Conservation (phyloP, 2,888 invertebrate genomes). For the Chrysolina haemoptera region DNA sequence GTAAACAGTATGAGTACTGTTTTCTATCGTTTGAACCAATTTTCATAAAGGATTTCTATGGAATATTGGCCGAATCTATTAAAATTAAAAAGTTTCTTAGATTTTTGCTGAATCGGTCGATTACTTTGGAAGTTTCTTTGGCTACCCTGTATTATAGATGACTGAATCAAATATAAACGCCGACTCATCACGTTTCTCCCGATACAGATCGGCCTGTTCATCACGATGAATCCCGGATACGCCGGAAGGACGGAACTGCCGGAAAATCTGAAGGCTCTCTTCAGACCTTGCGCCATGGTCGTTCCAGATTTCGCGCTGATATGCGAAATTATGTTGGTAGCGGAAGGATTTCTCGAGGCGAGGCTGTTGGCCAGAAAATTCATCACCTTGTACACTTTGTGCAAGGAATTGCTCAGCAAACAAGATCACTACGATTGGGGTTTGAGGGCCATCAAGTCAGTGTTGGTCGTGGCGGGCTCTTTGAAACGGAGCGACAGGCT, state of each 20-base stretch:
- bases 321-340: conserved; percentile 97
- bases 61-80: too few relatives aligned
- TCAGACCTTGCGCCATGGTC: conserved; percentile 96
- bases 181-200: conserved; percentile 6
- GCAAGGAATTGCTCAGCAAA: conserved; percentile 91
- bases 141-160: background rate
- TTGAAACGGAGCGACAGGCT: conserved; percentile 84
- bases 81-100: too few relatives aligned
- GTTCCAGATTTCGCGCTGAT: conserved; percentile 97
- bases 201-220: conserved; percentile 84
- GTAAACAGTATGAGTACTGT: too few relatives aligned
- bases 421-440: conserved; percentile 99
- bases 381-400: conserved; percentile 92
- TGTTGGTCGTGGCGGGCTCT: conserved; percentile 93
- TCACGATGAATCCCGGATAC: conserved; percentile 98
- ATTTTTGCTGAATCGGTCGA: too few relatives aligned
- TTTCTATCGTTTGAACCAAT: too few relatives aligned
- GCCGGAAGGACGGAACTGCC: conserved; percentile 93
- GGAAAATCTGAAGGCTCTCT: conserved; percentile 83
- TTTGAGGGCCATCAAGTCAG: conserved; percentile 94
- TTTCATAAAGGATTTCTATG: too few relatives aligned
- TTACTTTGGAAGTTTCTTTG: too few relatives aligned
- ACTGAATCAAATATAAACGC: background rate
- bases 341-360: conserved; percentile 89
- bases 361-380: conserved; percentile 92